A percentile compares a stretch with the other conserved stretches of the same genome.
Evolutionary conservation across 2,888 invertebrate genomes (phyloP).

Genomic region (Arrhopalites spinosus): DNA sequence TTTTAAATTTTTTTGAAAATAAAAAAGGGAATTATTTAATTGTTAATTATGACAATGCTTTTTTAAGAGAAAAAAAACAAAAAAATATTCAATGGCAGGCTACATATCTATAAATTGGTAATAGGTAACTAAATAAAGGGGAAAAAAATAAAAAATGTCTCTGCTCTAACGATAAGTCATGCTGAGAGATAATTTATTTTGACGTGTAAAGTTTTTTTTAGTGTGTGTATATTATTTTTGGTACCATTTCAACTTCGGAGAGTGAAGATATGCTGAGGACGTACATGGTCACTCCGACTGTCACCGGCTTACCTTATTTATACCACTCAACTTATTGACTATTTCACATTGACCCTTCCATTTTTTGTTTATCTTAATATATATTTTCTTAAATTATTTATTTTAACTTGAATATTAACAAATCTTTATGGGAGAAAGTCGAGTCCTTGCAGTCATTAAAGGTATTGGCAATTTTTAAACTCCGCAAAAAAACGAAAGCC

Average conservation of each 20-base stretch:
- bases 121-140: neutral
- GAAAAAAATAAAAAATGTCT: slow-evolving; percentile 25
- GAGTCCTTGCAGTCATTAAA: too few species aligned
- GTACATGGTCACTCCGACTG: slow-evolving; percentile 66
- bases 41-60: neutral
- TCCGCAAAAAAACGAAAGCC: too few species aligned
- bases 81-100: neutral
- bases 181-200: slow-evolving; percentile 44
- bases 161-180: slow-evolving; percentile 50
- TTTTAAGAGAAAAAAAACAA: neutral
- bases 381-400: slow-evolving; percentile 1
- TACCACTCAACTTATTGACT: slow-evolving; percentile 37
- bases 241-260: slow-evolving; percentile 67
- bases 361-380: slow-evolving; percentile 16
- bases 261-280: slow-evolving; percentile 67
- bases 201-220: slow-evolving; percentile 42
- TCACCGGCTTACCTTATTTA: slow-evolving; percentile 62
- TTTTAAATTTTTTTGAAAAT: neutral
- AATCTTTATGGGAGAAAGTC: too few species aligned
- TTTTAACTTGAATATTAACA: too few species aligned
- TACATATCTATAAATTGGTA: neutral
- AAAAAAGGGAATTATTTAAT: neutral
- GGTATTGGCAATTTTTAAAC: too few species aligned
- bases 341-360: slow-evolving; percentile 38
- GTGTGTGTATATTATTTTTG: slow-evolving; percentile 35